Evolutionary conservation across 2,797 vertebrate species (phyloP).

Genomic region (Vireo griseus): DNA sequence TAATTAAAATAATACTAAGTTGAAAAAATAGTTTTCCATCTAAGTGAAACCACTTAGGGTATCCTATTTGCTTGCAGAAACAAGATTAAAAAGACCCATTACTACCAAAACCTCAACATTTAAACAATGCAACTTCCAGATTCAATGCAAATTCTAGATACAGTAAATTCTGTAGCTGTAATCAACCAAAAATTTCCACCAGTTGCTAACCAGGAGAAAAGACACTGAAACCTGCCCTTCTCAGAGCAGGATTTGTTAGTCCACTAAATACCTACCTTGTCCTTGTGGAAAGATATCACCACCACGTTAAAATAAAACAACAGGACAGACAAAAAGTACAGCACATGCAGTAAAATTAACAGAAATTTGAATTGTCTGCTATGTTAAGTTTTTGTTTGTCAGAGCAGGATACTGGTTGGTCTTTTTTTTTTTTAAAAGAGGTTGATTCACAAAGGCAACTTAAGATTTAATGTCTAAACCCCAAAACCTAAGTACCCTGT

Average conservation of each 20-base stretch:
- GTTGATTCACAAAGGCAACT: neutral
- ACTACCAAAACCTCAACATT: neutral
- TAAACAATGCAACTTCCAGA: neutral
- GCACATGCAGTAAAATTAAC: rapidly evolving
- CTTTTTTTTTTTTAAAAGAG: neutral
- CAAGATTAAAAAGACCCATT: neutral
- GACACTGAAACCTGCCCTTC: neutral
- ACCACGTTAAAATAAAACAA: neutral
- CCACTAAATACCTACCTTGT: neutral
- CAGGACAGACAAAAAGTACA: neutral
- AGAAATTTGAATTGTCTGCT: neutral
- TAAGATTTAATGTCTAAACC: neutral
- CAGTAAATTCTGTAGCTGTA: neutral
- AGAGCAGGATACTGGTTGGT: neutral
- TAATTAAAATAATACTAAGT: neutral
- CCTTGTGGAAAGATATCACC: neutral
- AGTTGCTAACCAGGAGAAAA: neutral
- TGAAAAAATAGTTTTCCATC: neutral
- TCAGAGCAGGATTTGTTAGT: neutral
- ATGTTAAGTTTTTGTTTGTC: neutral
- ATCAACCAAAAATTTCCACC: neutral
- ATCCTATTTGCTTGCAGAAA: neutral
- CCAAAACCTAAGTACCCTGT: neutral
- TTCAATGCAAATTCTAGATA: neutral
- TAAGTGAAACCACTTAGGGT: neutral